These are phyloP conservation scores for Automeris io DNA, from an alignment of 2,888 invertebrate species.

Conservation along the genomic window DNA sequence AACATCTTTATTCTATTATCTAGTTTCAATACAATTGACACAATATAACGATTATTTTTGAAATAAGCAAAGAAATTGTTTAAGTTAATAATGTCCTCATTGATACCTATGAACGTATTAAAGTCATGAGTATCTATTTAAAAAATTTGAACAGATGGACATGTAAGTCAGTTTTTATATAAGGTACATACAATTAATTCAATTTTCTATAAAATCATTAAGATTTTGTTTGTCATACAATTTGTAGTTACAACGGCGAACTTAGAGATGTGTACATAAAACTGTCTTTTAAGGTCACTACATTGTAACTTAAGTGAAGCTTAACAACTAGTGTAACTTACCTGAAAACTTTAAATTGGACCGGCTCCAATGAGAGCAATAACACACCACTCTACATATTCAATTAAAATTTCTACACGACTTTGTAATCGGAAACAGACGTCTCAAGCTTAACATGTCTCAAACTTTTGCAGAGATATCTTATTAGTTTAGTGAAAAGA, in stretches of 20 bases:
- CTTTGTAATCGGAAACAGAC: neutral
- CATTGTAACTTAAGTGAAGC: slow-evolving; percentile 5
- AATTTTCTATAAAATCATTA: neutral
- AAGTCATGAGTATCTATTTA: too few species aligned
- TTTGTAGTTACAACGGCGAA: slow-evolving; percentile 2
- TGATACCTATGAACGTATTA: too few species aligned
- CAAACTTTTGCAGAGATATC: neutral
- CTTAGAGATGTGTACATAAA: neutral
- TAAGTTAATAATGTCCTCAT: too few species aligned
- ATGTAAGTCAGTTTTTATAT: too few species aligned
- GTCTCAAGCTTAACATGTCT: neutral
- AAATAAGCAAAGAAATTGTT: too few species aligned
- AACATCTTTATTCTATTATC: too few species aligned
- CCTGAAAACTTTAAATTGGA: slow-evolving; percentile 11
- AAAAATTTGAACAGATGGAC: too few species aligned
- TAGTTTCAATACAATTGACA: too few species aligned
- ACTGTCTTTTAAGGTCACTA: neutral
- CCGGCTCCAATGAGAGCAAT: slow-evolving; percentile 2
- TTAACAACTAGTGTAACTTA: slow-evolving; percentile 5
- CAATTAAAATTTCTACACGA: slow-evolving; percentile 1
- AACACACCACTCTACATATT: slow-evolving; percentile 3
- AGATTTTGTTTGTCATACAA: neutral
- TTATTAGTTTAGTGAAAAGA: neutral
- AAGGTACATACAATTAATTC: too few species aligned
- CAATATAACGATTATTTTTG: too few species aligned